Conservation (phyloP, 2,888 invertebrate genomes). For the Cephus pygmeus region DNA sequence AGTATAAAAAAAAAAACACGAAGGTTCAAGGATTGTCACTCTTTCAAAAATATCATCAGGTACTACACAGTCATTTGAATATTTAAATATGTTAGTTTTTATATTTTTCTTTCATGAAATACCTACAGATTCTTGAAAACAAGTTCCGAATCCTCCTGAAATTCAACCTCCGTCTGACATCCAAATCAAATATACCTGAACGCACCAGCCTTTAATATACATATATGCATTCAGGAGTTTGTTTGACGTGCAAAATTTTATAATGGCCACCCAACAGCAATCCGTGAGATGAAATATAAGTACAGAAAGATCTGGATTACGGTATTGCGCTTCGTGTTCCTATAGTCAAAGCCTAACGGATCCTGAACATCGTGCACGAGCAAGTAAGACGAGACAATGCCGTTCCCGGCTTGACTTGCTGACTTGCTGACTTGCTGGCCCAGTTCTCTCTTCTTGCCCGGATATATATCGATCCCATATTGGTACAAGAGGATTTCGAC, state of each 20-base stretch:
- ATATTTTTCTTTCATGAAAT: not conserved
- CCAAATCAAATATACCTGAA: not conserved
- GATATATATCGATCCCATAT: not conserved
- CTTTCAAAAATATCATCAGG: not conserved
- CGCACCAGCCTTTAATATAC: not conserved
- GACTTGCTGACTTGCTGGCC: slow-evolving; percentile 8
- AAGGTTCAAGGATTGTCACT: not conserved
- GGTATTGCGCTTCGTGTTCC: not conserved
- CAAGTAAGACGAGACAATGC: slow-evolving; percentile 8
- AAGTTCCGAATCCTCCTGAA: not conserved
- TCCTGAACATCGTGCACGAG: not conserved
- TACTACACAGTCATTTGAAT: not conserved
- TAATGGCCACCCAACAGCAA: not conserved
- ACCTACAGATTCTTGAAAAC: not conserved
- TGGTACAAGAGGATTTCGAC: not conserved
- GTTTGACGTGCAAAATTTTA: not conserved
- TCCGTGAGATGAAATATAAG: not conserved
- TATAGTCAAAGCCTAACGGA: not conserved
- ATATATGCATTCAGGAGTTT: not conserved
- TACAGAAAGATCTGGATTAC: not conserved
- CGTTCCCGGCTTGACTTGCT: slow-evolving; percentile 7
- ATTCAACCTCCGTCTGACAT: not conserved
- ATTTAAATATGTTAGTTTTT: not conserved
- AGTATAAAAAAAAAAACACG: not conserved
- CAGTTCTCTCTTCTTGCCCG: slow-evolving; percentile 6